phyloP scores from a whole-genome alignment of 2,113 vertebrate genomes.

The Oriolus oriolus region DNA sequence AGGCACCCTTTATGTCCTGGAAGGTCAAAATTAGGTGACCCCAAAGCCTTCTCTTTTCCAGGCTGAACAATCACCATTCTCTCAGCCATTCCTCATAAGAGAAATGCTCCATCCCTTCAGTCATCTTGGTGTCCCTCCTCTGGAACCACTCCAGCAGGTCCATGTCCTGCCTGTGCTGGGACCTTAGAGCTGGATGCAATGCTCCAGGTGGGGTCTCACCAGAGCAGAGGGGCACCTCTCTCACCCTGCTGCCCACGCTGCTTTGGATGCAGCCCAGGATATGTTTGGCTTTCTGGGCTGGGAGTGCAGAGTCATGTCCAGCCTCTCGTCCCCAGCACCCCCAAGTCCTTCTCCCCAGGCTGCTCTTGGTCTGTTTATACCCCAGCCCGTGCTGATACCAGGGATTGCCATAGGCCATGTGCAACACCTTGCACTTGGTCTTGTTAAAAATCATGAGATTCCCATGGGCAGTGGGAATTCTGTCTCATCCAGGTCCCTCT shows the following conservation, averaged over 20 bases:
- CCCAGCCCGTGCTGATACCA: not conserved
- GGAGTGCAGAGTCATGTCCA: not conserved
- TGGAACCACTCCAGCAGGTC: not conserved
- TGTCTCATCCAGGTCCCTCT: not conserved
- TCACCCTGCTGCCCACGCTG: not conserved
- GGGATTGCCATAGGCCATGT: not conserved
- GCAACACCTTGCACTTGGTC: not conserved
- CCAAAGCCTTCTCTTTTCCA: not conserved
- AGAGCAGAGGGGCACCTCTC: not conserved
- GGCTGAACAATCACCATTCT: not conserved
- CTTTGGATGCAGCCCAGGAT: not conserved
- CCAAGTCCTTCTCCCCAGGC: not conserved
- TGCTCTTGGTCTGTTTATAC: rapidly evolving
- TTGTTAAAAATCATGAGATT: not conserved
- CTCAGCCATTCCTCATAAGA: not conserved
- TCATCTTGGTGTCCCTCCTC: not conserved
- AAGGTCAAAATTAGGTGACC: not conserved
- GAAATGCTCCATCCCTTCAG: not conserved
- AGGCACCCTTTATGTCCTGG: not conserved
- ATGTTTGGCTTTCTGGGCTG: not conserved
- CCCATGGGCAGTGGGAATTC: not conserved
- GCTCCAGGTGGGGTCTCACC: not conserved
- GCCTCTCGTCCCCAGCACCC: not conserved
- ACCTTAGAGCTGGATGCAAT: not conserved
- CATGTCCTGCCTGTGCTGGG: not conserved